Percentiles rank a stretch among this genome's conserved stretches.
Conservation (phyloP, 2,797 vertebrate genomes). For the Xiphorhynchus erythropygius region DNA sequence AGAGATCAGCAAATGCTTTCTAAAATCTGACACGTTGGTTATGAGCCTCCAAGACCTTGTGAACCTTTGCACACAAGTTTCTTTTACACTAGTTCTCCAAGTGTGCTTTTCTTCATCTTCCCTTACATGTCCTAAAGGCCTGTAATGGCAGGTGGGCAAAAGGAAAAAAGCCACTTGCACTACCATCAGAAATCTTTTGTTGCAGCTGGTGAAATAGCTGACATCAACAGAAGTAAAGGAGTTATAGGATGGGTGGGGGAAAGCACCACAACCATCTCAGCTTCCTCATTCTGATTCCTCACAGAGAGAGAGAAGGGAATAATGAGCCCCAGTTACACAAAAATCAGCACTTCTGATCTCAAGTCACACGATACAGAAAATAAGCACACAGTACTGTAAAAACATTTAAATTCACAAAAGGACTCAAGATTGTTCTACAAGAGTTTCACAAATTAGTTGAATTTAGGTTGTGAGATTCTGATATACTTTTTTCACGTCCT, state of each 20-base stretch:
- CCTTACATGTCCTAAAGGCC: not conserved
- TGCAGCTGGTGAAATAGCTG: not conserved
- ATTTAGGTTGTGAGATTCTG: not conserved
- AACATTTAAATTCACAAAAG: not conserved
- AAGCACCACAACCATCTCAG: not conserved
- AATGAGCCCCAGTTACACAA: not conserved
- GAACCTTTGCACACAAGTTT: not conserved
- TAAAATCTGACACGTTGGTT: not conserved
- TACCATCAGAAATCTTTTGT: not conserved
- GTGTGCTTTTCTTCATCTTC: not conserved
- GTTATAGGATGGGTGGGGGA: rapidly evolving
- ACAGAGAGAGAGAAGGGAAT: not conserved
- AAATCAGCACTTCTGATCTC: not conserved
- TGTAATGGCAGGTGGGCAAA: not conserved
- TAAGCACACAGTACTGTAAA: not conserved
- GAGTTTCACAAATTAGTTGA: not conserved
- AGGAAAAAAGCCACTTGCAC: not conserved
- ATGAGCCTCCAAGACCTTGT: not conserved
- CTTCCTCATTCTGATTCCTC: not conserved
- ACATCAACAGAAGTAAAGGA: not conserved
- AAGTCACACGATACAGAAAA: not conserved
- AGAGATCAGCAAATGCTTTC: not conserved
- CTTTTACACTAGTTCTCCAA: not conserved
- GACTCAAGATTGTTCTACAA: not conserved
- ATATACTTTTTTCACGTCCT: not conserved